phyloP scores from a whole-genome alignment of 2,797 vertebrate species.

The Parauchenoglanis ngamensis region DNA sequence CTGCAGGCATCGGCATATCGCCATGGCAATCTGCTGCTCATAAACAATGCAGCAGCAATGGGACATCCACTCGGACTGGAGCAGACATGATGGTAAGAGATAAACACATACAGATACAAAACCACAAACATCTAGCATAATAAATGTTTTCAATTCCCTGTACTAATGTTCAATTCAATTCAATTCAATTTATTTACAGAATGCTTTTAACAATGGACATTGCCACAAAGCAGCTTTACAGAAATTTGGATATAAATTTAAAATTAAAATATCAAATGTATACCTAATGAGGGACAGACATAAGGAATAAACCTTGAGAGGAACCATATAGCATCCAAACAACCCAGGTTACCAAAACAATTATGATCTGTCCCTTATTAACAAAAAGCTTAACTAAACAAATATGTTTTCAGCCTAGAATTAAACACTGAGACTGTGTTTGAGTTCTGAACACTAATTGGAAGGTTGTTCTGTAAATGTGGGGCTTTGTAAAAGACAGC shows the following conservation, averaged over 20 bases:
- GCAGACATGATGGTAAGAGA: conserved; percentile 33
- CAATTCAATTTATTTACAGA: background rate
- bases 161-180: conserved; percentile 8
- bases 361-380: background rate
- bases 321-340: background rate
- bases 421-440: background rate
- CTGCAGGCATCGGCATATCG: conserved; percentile 52
- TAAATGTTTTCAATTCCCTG: background rate
- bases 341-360: background rate
- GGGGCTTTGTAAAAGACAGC: background rate
- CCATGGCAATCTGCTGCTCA: conserved; percentile 59
- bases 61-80: conserved; percentile 49
- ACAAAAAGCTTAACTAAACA: background rate
- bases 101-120: conserved; percentile 1
- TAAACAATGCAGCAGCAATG: conserved; percentile 56
- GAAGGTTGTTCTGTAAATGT: background rate
- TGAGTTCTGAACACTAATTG: background rate
- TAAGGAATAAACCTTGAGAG: background rate
- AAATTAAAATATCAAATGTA: background rate
- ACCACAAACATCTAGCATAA: conserved; percentile 9
- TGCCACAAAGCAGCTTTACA: background rate
- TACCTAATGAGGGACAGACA: background rate
- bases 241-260: background rate
- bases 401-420: background rate
- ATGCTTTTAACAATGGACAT: background rate